Conservation (phyloP, 2,797 vertebrate genomes). For the Chrysocyon brachyurus region DNA sequence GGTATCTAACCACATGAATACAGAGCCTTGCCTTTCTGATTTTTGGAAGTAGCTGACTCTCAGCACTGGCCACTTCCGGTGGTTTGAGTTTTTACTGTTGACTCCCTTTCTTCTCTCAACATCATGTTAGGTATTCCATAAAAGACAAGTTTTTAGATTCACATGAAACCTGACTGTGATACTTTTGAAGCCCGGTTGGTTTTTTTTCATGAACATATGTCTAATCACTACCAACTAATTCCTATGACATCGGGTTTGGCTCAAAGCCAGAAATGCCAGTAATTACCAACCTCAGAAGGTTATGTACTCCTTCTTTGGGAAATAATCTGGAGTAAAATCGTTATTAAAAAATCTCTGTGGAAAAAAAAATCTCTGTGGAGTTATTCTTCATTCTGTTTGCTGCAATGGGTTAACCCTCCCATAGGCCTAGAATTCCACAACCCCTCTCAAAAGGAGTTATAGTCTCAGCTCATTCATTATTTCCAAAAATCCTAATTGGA, state of each 20-base stretch:
- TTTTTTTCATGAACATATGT: conserved; percentile 36
- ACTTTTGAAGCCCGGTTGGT: neutral
- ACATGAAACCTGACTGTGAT: neutral
- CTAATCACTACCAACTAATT: conserved; percentile 43
- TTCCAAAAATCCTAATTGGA: neutral
- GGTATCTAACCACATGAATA: neutral
- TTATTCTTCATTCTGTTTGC: neutral
- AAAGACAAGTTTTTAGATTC: conserved; percentile 20
- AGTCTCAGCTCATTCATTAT: neutral
- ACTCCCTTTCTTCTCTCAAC: conserved; percentile 45
- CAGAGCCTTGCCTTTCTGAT: neutral
- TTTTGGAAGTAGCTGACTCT: neutral
- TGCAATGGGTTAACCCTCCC: neutral
- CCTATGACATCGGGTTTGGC: conserved; percentile 2
- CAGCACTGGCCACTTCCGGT: neutral
- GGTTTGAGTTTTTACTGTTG: neutral
- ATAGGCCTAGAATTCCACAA: neutral
- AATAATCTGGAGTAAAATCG: neutral
- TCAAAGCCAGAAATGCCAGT: conserved; percentile 34
- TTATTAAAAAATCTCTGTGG: conserved; percentile 1
- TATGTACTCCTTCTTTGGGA: neutral
- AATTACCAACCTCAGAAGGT: conserved; percentile 14
- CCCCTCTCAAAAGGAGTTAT: conserved; percentile 2
- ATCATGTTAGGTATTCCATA: neutral
- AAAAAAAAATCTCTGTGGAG: neutral